Conservation (phyloP, 2,113 vertebrate species). For the Saimiri boliviensis region DNA sequence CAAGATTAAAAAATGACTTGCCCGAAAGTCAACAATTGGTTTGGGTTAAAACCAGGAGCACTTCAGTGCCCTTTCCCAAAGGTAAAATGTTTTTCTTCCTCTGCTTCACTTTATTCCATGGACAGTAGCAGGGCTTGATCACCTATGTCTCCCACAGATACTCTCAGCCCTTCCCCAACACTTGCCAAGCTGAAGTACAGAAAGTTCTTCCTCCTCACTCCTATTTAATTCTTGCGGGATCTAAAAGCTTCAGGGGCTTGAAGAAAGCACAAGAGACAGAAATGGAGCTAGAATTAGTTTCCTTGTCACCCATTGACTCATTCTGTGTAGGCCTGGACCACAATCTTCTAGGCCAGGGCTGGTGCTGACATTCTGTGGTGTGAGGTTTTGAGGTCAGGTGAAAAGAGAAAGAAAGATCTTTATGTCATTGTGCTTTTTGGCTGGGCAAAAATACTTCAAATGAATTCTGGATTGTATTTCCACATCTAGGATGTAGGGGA, state of each 20-base stretch:
- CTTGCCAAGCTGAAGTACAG: neutral
- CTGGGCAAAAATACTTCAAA: neutral
- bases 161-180: neutral
- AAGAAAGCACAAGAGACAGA: neutral
- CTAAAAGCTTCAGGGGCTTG: neutral
- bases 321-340: neutral
- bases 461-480: neutral
- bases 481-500: neutral
- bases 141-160: rapidly evolving
- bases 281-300: neutral
- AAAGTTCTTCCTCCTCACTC: neutral
- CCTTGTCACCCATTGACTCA: neutral
- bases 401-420: neutral
- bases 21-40: neutral
- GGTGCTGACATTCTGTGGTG: neutral
- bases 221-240: neutral
- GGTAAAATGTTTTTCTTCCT: neutral
- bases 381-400: neutral
- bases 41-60: neutral
- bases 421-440: neutral
- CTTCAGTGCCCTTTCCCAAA: too few relatives aligned
- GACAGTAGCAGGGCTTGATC: neutral
- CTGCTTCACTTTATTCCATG: neutral
- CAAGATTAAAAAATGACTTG: neutral
- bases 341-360: neutral